Percentiles rank a stretch among this genome's conserved stretches.
Conservation (phyloP, 1,140 invertebrate genomes). For the Geopemphigus sp. region DNA sequence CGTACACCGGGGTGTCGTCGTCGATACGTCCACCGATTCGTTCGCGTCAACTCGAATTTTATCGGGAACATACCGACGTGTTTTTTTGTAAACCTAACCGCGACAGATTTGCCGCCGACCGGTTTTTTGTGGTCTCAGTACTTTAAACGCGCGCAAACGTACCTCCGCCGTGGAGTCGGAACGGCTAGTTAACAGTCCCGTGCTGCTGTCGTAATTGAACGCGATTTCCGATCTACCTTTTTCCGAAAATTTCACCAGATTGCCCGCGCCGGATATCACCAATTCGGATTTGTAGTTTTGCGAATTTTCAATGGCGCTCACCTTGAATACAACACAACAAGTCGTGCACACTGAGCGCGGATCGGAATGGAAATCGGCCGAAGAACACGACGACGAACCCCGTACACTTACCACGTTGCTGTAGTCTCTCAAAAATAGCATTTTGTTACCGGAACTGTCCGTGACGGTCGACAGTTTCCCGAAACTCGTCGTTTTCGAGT, state of each 20-base stretch:
- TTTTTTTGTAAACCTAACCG: no score
- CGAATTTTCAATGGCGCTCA: slow-evolving; percentile 88
- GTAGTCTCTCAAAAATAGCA: slow-evolving; percentile 86
- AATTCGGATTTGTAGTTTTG: slow-evolving; percentile 88
- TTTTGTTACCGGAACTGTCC: slow-evolving; percentile 89
- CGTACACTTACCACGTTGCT: slow-evolving; percentile 70
- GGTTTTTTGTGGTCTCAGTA: no score
- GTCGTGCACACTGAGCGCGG: neutral
- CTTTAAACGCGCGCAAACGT: slow-evolving; percentile 10
- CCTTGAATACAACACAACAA: slow-evolving; percentile 52
- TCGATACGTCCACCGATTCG: no score
- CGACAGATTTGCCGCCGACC: no score
- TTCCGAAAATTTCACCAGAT: slow-evolving; percentile 77
- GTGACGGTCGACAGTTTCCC: slow-evolving; percentile 90
- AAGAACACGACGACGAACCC: no score
- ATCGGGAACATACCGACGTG: no score
- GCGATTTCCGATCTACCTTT: slow-evolving; percentile 78
- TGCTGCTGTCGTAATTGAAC: slow-evolving; percentile 79
- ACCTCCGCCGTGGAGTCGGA: slow-evolving; percentile 63
- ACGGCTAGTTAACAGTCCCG: slow-evolving; percentile 75
- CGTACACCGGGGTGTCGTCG: no score
- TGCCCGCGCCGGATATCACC: slow-evolving; percentile 83
- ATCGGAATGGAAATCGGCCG: neutral
- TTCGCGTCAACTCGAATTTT: no score
- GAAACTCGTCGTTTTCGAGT: slow-evolving; percentile 94